phyloP scores from a whole-genome alignment of 2,888 invertebrate genomes.

The Clanis bilineata region DNA sequence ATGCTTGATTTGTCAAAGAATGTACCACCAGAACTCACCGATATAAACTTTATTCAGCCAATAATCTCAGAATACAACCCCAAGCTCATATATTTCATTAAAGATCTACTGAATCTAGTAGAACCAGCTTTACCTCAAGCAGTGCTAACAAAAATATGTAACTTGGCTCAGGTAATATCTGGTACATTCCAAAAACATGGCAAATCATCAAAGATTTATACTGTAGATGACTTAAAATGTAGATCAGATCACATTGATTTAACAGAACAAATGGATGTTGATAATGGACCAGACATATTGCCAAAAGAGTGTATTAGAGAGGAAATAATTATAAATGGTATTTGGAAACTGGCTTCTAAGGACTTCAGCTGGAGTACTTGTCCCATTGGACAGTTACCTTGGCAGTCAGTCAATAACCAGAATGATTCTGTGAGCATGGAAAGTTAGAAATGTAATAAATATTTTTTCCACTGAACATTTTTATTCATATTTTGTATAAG shows the following conservation, averaged over 20 bases:
- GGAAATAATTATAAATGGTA: slow-evolving; percentile 33
- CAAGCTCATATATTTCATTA: slow-evolving; percentile 60
- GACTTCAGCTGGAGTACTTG: slow-evolving; percentile 65
- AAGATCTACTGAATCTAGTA: slow-evolving; percentile 55
- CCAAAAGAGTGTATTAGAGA: slow-evolving; percentile 22
- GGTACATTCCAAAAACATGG: slow-evolving; percentile 38
- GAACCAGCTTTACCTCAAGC: slow-evolving; percentile 53
- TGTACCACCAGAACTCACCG: slow-evolving; percentile 55
- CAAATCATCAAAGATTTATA: slow-evolving; percentile 60
- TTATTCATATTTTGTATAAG: slow-evolving; percentile 77
- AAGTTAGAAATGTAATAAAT: slow-evolving; percentile 31
- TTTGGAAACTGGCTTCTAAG: slow-evolving; percentile 59
- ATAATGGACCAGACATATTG: slow-evolving; percentile 19
- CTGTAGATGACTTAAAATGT: slow-evolving; percentile 64
- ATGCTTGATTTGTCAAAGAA: slow-evolving; percentile 59
- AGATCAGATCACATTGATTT: slow-evolving; percentile 22
- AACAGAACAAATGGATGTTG: slow-evolving; percentile 26
- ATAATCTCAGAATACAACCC: slow-evolving; percentile 66
- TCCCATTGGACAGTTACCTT: slow-evolving; percentile 78
- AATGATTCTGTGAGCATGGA: slow-evolving; percentile 28
- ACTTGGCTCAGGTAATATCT: slow-evolving; percentile 61
- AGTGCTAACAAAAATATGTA: slow-evolving; percentile 49
- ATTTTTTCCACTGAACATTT: slow-evolving; percentile 67
- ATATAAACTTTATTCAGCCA: slow-evolving; percentile 60
- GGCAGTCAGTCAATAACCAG: slow-evolving; percentile 49